These are phyloP conservation scores for Stictocephala bisonia DNA, from an alignment of 2,888 invertebrate genomes.

Conservation along the genomic window DNA sequence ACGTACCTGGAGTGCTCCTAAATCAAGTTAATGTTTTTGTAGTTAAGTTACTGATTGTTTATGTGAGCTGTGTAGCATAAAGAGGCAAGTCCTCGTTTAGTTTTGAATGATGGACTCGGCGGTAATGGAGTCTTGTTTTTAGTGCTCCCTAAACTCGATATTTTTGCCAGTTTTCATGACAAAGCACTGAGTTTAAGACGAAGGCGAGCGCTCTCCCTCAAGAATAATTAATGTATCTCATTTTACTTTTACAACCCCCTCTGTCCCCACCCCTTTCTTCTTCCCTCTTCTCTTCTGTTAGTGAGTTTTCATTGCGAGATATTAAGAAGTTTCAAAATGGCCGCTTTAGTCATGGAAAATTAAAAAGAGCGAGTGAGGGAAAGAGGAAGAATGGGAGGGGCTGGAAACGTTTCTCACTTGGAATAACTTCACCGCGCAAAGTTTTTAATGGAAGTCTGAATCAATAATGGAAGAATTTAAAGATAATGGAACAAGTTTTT, in stretches of 20 bases:
- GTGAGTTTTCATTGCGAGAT: conserved; percentile 57
- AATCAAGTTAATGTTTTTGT: conserved; percentile 48
- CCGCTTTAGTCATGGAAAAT: conserved; percentile 60
- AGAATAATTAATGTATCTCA: conserved; percentile 59
- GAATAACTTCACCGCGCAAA: conserved; percentile 46
- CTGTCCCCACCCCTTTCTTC: conserved; percentile 37
- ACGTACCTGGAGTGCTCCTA: conserved; percentile 31
- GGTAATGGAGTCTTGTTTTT: conserved; percentile 46
- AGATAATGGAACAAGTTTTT: conserved; percentile 48
- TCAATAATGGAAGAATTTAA: conserved; percentile 48
- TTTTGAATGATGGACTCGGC: conserved; percentile 45
- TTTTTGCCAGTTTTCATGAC: conserved; percentile 48
- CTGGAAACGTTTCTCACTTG: conserved; percentile 39
- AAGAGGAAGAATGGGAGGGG: conserved; percentile 20
- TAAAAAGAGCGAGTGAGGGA: conserved; percentile 57
- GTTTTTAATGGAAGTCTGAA: conserved; percentile 48
- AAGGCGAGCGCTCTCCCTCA: conserved; percentile 48
- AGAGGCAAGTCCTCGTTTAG: conserved; percentile 44
- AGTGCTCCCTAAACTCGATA: conserved; percentile 43
- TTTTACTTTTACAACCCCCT: conserved; percentile 58
- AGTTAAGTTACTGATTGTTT: conserved; percentile 48
- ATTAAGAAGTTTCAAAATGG: conserved; percentile 61
- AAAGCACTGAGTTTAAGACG: conserved; percentile 46
- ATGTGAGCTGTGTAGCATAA: conserved; percentile 43
- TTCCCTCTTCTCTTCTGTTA: conserved; percentile 39